These are phyloP conservation scores for Tinamus guttatus DNA, from an alignment of 2,113 vertebrate genomes.

Conservation along the genomic window DNA sequence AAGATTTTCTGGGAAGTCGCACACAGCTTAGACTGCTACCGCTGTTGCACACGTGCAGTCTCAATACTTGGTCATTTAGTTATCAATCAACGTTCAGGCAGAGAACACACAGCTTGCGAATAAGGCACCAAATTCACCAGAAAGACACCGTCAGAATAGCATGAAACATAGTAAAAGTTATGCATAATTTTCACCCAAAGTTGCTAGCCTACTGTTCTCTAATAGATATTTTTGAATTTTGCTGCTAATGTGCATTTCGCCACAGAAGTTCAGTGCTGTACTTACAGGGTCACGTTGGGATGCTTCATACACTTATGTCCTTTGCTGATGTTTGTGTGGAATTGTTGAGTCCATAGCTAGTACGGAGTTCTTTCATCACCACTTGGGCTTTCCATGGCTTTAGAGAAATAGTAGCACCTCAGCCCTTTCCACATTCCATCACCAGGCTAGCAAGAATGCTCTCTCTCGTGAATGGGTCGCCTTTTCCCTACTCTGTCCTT, in stretches of 20 bases:
- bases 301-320: not conserved
- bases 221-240: not conserved
- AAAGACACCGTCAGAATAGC: not conserved
- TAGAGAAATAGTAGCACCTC: not conserved
- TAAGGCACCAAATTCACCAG: not conserved
- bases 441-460: not conserved
- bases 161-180: not conserved
- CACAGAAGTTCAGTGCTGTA: not conserved
- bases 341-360: too few relatives aligned
- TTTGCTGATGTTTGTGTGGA: not conserved
- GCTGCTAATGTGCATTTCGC: not conserved
- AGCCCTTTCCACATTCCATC: not conserved
- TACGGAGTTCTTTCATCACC: not conserved
- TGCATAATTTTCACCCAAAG: not conserved
- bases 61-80: not conserved
- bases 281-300: not conserved
- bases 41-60: not conserved
- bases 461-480: not conserved
- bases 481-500: not conserved
- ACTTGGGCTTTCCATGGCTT: not conserved
- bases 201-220: not conserved
- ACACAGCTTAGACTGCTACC: not conserved
- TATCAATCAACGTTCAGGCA: not conserved
- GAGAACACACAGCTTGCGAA: not conserved
- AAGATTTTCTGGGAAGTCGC: not conserved